Percentiles rank a stretch among this genome's conserved stretches.
These are phyloP conservation scores for Morpho helenor DNA, from an alignment of 2,888 invertebrate genomes.

Conservation along the genomic window DNA sequence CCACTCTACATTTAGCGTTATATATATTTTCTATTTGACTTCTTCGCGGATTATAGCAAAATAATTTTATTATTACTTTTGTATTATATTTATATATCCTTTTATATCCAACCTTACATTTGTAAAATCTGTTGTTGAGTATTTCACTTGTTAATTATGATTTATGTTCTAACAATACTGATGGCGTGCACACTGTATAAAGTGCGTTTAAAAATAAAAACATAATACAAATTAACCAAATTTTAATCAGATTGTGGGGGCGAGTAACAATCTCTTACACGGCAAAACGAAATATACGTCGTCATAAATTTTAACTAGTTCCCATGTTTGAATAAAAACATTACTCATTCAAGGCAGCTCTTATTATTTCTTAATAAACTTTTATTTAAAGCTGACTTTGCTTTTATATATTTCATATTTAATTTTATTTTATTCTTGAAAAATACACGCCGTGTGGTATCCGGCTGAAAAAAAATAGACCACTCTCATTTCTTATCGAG, in stretches of 20 bases:
- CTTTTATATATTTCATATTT: background rate
- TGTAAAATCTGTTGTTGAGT: background rate
- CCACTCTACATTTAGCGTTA: too few relatives aligned
- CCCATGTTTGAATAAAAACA: conserved; percentile 1
- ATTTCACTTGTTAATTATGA: conserved; percentile 9
- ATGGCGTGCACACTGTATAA: conserved; percentile 7
- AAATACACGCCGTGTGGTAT: too few relatives aligned
- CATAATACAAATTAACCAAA: conserved; percentile 13
- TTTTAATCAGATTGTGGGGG: conserved; percentile 4
- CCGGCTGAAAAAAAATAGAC: too few relatives aligned
- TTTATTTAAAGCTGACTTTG: background rate
- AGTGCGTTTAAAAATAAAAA: conserved; percentile 9
- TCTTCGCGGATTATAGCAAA: too few relatives aligned
- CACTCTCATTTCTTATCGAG: too few relatives aligned
- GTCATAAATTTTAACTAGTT: background rate
- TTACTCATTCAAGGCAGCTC: background rate
- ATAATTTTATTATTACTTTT: too few relatives aligned
- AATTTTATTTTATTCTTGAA: too few relatives aligned
- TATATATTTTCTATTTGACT: too few relatives aligned
- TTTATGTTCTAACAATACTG: conserved; percentile 4
- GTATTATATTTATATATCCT: too few relatives aligned
- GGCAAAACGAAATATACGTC: conserved; percentile 6
- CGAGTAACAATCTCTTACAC: conserved; percentile 8
- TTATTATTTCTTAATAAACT: background rate
- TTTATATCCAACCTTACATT: too few relatives aligned